These are phyloP conservation scores for Drosophila yooni DNA, from an alignment of 2,888 invertebrate genomes.

Conservation along the genomic window DNA sequence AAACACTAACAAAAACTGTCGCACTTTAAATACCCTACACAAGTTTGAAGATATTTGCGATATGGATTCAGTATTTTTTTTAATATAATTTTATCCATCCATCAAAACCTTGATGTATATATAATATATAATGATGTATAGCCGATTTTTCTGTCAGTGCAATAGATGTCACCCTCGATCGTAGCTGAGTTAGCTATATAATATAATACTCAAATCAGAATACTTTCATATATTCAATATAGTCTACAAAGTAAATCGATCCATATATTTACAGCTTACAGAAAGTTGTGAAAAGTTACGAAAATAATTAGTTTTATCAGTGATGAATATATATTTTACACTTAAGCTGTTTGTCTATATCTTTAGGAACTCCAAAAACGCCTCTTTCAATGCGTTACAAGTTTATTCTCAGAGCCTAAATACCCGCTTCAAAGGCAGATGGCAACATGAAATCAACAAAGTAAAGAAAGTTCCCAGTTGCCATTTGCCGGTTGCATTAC, in stretches of 20 bases:
- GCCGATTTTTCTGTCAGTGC: too few relatives aligned
- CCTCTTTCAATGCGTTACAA: not conserved
- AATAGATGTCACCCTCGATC: too few relatives aligned
- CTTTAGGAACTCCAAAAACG: not conserved
- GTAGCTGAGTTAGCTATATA: too few relatives aligned
- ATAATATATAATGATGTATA: too few relatives aligned
- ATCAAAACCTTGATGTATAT: too few relatives aligned
- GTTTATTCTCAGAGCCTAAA: not conserved
- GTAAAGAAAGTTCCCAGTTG: slow-evolving; percentile 42
- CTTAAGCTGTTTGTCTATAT: not conserved
- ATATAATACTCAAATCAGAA: too few relatives aligned
- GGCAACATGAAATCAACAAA: not conserved
- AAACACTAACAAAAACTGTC: not conserved
- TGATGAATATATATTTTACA: not conserved
- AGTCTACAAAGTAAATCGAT: too few relatives aligned
- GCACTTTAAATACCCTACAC: slow-evolving; percentile 17
- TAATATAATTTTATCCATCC: too few relatives aligned
- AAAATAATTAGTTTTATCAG: too few relatives aligned
- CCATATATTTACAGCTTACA: too few relatives aligned
- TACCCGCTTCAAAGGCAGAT: not conserved
- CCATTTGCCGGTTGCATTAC: slow-evolving; percentile 62
- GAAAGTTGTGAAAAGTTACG: too few relatives aligned
- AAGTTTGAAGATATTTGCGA: not conserved
- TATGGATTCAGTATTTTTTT: not conserved
- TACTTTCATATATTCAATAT: too few relatives aligned